Evolutionary conservation across 2,888 invertebrate genomes (phyloP).

Genomic region (Nomada hirtipes): DNA sequence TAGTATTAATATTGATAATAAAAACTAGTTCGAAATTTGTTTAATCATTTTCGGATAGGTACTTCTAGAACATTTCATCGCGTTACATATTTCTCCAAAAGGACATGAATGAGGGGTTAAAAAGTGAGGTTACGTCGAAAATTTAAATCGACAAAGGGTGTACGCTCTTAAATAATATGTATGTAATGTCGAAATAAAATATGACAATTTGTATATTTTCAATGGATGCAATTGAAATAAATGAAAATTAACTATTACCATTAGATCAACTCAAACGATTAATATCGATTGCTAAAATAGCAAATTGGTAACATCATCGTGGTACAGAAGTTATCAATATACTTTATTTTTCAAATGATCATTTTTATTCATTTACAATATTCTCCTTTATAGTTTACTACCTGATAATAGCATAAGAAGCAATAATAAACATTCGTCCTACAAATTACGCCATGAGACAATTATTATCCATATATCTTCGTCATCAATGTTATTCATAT

Average conservation of each 20-base stretch:
- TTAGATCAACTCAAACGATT: not conserved
- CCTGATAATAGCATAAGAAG: slow-evolving; percentile 80
- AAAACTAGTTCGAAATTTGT: too few species aligned
- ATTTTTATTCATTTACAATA: slow-evolving; percentile 80
- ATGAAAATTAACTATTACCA: not conserved
- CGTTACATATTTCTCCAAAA: too few species aligned
- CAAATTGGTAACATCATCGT: slow-evolving; percentile 24
- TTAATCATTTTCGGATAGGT: too few species aligned
- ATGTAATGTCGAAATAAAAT: not conserved
- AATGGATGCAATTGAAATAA: not conserved
- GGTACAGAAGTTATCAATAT: slow-evolving; percentile 49
- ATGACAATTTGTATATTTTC: not conserved
- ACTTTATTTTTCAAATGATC: slow-evolving; percentile 63
- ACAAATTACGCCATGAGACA: slow-evolving; percentile 78
- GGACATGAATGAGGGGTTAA: not conserved
- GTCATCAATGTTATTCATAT: slow-evolving; percentile 65
- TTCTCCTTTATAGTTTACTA: slow-evolving; percentile 77
- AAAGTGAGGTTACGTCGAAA: slow-evolving; percentile 10
- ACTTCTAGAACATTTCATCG: too few species aligned
- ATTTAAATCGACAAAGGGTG: not conserved
- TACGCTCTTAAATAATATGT: not conserved
- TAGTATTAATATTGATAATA: too few species aligned
- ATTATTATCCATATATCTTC: slow-evolving; percentile 72
- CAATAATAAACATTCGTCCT: slow-evolving; percentile 82
- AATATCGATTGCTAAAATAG: slow-evolving; percentile 17